Conservation (phyloP, 2,797 vertebrate species). For the Holocentrus rufus region DNA sequence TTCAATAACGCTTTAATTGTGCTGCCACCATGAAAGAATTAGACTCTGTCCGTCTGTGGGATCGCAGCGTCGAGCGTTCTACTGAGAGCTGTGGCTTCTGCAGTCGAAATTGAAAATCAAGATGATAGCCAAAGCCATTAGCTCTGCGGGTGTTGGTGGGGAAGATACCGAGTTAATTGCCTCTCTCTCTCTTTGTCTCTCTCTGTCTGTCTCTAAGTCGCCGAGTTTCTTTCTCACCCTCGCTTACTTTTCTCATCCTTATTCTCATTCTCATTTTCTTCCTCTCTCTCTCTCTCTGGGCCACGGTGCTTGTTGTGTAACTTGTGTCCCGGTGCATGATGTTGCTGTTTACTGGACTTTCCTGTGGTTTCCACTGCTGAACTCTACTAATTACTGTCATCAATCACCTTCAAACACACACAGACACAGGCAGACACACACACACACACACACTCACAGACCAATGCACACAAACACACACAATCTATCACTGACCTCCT, state of each 20-base stretch:
- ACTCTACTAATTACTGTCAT: conserved; percentile 53
- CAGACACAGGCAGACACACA: neutral
- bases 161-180: conserved; percentile 50
- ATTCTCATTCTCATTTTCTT: neutral
- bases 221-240: neutral
- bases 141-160: conserved; percentile 46
- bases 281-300: neutral
- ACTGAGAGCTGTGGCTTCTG: conserved; percentile 14
- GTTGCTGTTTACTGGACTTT: conserved; percentile 29
- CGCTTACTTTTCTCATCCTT: neutral
- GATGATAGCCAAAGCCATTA: conserved; percentile 68
- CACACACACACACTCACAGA: neutral
- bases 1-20: conserved; percentile 58
- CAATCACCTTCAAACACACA: conserved; percentile 35
- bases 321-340: conserved; percentile 17
- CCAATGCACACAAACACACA: neutral
- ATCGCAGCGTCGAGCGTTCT: conserved; percentile 28
- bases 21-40: conserved; percentile 39
- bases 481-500: conserved; percentile 4
- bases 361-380: conserved; percentile 42
- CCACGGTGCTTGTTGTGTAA: conserved; percentile 20
- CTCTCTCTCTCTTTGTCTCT: conserved; percentile 25
- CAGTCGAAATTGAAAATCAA: conserved; percentile 68
- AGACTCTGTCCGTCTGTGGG: conserved; percentile 39
- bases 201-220: neutral